Conservation (phyloP, 1,140 invertebrate genomes). For the Phenacoccus solenopsis region DNA sequence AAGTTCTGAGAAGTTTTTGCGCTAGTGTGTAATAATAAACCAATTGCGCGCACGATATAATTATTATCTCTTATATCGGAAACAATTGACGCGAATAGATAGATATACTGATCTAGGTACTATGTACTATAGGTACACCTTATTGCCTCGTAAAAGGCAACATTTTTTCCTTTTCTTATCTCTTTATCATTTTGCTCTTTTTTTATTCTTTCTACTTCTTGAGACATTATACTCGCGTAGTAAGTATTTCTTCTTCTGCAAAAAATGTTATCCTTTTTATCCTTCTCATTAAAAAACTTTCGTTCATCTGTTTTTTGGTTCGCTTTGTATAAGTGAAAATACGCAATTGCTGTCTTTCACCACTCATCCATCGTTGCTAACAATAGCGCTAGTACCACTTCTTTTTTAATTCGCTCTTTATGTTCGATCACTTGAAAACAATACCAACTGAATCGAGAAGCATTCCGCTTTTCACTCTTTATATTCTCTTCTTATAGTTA, state of each 20-base stretch:
- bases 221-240: too few relatives aligned
- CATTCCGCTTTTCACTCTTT: background rate
- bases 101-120: too few relatives aligned
- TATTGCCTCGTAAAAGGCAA: too few relatives aligned
- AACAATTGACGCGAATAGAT: too few relatives aligned
- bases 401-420: constrained; percentile 2
- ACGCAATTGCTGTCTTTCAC: background rate
- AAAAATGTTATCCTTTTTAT: constrained; percentile 3
- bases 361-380: background rate
- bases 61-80: too few relatives aligned
- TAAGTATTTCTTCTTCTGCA: background rate
- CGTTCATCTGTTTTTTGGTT: background rate
- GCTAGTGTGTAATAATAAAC: too few relatives aligned
- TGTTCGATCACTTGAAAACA: background rate
- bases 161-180: background rate
- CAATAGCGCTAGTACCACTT: background rate
- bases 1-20: too few relatives aligned
- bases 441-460: background rate
- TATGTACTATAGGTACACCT: too few relatives aligned
- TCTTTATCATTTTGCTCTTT: background rate
- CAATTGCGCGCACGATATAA: too few relatives aligned
- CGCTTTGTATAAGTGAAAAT: background rate
- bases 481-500: background rate
- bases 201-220: background rate
- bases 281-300: background rate